Evolutionary conservation across 2,113 vertebrate species (phyloP), one percentile per base, ranked within the genome.

Genomic region (Fulmarus glacialis): DNA sequence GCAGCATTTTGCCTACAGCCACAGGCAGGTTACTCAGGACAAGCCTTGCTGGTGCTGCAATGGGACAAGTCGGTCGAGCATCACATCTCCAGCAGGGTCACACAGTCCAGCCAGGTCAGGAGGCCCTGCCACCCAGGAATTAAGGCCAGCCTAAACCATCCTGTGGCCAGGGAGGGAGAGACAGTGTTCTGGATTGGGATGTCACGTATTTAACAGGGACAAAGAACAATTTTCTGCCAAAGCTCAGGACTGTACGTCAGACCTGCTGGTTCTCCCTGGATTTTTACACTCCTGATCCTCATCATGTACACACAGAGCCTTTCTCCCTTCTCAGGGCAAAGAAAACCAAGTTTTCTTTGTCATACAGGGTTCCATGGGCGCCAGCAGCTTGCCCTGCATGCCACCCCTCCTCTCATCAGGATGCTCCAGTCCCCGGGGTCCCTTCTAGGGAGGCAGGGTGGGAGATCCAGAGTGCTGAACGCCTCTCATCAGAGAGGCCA

Each of bases 331-430:
- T 67, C 52, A 64, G 43, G 42, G 53, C 23, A 72, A 88, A 32
- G 24, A 72, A 78, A 70, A 15, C 5, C 13, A 77, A 52, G 16
- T 1, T 62, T 82, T 60, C n/a, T 36, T 60, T 75, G 18, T 36
- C 45, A 47, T 6, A 48, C 0, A 0, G 16, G 8, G 27, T 67
- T 16, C 59, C 3, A 2, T 2, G 15, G 19, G 15, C 9, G 30
- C 60, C 62, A 50, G 81, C 21, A 52, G 27, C 29, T 72, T 79
- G 15, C 38, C 13, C 50, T 85, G 70, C 17, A 59, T 2, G 20
- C 21, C 36, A 81, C 8, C 3, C 27, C 5, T 42, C 12, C 15
- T 55, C 30, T 59, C 16, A 38, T 55, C 8, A 36, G 43, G 34
- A 52, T 82, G 23, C 34, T 82, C 8, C 21, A 60, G 55, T 30